These are phyloP conservation scores for Glaucomys volans DNA, from an alignment of 2,113 vertebrate genomes.

Conservation along the genomic window DNA sequence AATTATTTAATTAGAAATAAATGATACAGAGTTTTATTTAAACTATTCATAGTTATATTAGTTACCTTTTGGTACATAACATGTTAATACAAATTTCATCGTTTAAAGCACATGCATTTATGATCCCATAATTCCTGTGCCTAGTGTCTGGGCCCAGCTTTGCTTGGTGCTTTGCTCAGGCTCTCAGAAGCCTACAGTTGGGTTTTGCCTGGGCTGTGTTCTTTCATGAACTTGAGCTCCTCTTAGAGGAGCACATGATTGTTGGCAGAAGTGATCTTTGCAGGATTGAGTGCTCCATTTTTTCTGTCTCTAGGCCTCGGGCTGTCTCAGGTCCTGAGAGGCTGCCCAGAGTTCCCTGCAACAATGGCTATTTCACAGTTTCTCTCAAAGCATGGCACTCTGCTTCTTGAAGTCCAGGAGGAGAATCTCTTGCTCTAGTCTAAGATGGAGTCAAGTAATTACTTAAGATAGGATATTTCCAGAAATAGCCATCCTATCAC, in stretches of 20 bases:
- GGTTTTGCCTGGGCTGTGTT: neutral
- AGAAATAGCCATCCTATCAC: neutral
- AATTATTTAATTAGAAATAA: neutral
- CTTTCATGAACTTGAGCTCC: neutral
- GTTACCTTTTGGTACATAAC: neutral
- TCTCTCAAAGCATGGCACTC: neutral
- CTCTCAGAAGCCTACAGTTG: neutral
- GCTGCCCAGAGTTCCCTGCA: neutral
- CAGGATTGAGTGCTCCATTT: neutral
- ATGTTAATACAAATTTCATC: neutral
- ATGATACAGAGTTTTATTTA: neutral
- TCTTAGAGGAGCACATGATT: neutral
- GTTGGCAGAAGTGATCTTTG: neutral
- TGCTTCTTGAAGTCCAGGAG: neutral
- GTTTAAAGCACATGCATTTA: neutral
- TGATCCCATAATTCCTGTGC: neutral
- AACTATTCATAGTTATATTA: neutral
- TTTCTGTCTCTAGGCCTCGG: neutral
- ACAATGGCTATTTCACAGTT: neutral
- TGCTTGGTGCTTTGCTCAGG: neutral
- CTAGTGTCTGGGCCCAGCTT: neutral
- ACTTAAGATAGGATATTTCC: neutral
- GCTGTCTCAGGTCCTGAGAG: fast-evolving
- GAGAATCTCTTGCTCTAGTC: neutral
- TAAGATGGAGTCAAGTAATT: neutral